Base-by-base conservation (phyloP, 2,113 vertebrate species). In the Zosterops borbonicus region DNA sequence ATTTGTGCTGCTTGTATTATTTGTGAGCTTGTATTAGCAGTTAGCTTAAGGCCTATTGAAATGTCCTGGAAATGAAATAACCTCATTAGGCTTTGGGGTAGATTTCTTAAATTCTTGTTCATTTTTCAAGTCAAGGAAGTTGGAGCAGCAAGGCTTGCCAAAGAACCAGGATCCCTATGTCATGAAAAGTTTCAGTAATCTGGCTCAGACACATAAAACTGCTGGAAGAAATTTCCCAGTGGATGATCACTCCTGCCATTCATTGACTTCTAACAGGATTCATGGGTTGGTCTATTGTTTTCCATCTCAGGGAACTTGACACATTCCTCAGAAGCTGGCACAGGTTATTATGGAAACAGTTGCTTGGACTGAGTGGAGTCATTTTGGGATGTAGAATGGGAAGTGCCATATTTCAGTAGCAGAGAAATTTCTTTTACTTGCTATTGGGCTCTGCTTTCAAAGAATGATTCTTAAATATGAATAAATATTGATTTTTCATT, bases 401-500 rank as follows among this genome's bases (percentile, higher is more conserved):
- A 87, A 82, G 33, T 41, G 19, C 60, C 56, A 39, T 0, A 0
- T 82, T 75, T 92, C 39, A 49, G 41, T 18, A 84, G 49, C 31
- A 87, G 33, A 81, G 33, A 82, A 67, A 58, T 65, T 69, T 29
- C 39, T 70, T 74, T 35, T 69, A 53, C 42, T 58, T 79, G 37
- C 9, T 58, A 75, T 19, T 82, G 21, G 94, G n/a, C 21, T 79
- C 74, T 87, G 52, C 82, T 90, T 83, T 95, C 83, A 55, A 69
- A 82, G 67, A 91, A 73, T 0, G 0, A 47, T 70, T 85, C 73
- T 76, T 85, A 91, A 94, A 89, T 76, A 80, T 41, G 47, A 80
- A 83, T 87, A 83, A 94, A 81, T 78, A 92, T 52, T 87, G 64
- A 74, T 59, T 86, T 85, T 88, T 82, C 42, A 75, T 93, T 81